Conservation (phyloP, 2,888 invertebrate genomes). For the Heliconius hortense region DNA sequence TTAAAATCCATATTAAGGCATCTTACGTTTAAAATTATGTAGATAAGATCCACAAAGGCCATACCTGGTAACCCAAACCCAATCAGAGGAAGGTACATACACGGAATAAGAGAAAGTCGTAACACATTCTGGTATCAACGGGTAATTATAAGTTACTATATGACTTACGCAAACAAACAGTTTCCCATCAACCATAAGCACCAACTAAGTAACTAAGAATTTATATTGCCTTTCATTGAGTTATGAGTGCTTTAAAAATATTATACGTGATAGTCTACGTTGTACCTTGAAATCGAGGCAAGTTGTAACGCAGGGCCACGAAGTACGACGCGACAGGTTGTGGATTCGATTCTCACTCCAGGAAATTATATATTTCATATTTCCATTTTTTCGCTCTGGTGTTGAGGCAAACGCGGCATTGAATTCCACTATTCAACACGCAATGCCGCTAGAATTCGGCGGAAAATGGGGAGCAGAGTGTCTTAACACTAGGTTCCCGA, state of each 20-base stretch:
- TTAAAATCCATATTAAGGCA: not conserved
- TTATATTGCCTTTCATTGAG: constrained; percentile 20
- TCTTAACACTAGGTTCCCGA: too few relatives aligned
- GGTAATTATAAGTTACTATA: constrained; percentile 30
- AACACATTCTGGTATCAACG: constrained; percentile 36
- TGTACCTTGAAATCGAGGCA: too few relatives aligned
- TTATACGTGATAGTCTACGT: not conserved
- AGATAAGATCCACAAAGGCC: constrained; percentile 6
- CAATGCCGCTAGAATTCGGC: too few relatives aligned
- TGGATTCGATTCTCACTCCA: too few relatives aligned
- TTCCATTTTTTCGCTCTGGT: too few relatives aligned
- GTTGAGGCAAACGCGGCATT: too few relatives aligned
- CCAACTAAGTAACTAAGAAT: constrained; percentile 23
- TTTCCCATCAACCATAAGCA: constrained; percentile 21
- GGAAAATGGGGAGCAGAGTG: too few relatives aligned
- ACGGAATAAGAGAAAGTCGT: constrained; percentile 48
- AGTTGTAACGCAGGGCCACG: too few relatives aligned
- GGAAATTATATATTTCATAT: too few relatives aligned
- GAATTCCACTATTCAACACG: too few relatives aligned
- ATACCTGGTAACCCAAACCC: not conserved
- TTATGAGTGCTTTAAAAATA: constrained; percentile 26
- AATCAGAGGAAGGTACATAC: constrained; percentile 1
- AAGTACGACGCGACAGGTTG: too few relatives aligned
- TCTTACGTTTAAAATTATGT: constrained; percentile 4
- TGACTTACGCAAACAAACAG: constrained; percentile 23